Evolutionary conservation across 2,113 vertebrate species (phyloP), one percentile per base, ranked within the genome.

Genomic region (Malurus cyaneus): DNA sequence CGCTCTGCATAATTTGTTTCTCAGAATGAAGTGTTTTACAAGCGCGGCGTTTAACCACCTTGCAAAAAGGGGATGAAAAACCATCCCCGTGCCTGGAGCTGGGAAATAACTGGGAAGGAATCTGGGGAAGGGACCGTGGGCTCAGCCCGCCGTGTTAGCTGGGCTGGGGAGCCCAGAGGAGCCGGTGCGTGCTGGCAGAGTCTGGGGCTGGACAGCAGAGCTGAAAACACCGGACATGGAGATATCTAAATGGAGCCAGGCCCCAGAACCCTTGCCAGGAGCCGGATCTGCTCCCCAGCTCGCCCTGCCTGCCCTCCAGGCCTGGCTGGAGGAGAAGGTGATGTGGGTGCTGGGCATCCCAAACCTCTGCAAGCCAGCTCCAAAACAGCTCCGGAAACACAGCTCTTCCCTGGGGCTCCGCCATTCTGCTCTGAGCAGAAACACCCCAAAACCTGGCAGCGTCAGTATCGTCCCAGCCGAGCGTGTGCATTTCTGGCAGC

Each of bases 11-110:
- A 47, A 92, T 93, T 95, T 86, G 72, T 80, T 88, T 93, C 82
- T 54, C 52, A 54, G 88, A 81, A 88, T 67, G 62, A 83, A 94
- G 70, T 47, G 94, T 92, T 90, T 86, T 88, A 93, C 86, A 80
- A 86, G 69, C 11, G 62, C 65, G 47, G 82, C 18, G 2, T 88
- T 96, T 96, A 93, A 95, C 94, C 92, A 95, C 88, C 92, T 93
- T 78, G 91, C 86, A 72, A 49, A 76, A 74, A 76, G 29, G 28
- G 26, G 50, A 76, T 59, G 60, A 59, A 67, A 86, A 88, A 25
- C 44, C 29, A 11, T 11, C 60, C 50, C 10, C 1, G 3, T 11
- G 32, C 32, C 57, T 47, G 34, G 59, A 82, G 76, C 79, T 77
- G 64, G 79, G 59, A 70, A 76, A 46, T 8, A 32, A 49, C 82